A percentile compares a stretch with the other conserved stretches of the same genome.
phyloP scores from a whole-genome alignment of 2,113 vertebrate genomes.

The Dissostichus mawsoni region DNA sequence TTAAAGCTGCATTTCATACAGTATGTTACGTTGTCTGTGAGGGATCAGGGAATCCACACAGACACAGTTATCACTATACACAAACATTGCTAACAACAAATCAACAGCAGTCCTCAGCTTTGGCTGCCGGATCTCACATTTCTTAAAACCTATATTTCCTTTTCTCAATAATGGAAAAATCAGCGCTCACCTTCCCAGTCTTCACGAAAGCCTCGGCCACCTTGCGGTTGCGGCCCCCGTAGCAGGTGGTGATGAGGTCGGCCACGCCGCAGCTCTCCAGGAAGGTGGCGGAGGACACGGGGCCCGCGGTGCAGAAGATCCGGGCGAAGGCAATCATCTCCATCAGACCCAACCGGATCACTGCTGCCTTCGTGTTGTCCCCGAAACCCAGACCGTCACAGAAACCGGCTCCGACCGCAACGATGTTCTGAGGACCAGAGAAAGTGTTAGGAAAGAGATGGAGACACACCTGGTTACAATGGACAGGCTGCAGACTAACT shows the following conservation, averaged over 20 bases:
- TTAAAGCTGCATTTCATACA: too few relatives aligned
- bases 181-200: slow-evolving; percentile 89
- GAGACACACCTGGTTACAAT: background rate
- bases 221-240: slow-evolving; percentile 92
- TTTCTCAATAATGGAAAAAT: background rate
- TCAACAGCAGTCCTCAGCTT: too few relatives aligned
- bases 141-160: too few relatives aligned
- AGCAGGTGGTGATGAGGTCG: slow-evolving; percentile 97
- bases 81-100: too few relatives aligned
- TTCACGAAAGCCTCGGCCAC: slow-evolving; percentile 93
- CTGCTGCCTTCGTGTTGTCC: slow-evolving; percentile 96
- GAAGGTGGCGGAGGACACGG: slow-evolving; percentile 89
- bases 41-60: too few relatives aligned
- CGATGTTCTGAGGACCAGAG: slow-evolving; percentile 87
- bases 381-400: slow-evolving; percentile 95
- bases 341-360: slow-evolving; percentile 97
- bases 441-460: background rate
- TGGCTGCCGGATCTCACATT: too few relatives aligned
- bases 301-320: slow-evolving; percentile 89
- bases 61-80: too few relatives aligned
- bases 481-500: background rate
- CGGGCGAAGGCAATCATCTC: slow-evolving; percentile 96
- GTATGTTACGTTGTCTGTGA: too few relatives aligned
- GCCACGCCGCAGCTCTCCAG: slow-evolving; percentile 97
- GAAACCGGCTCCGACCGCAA: slow-evolving; percentile 95